Evolutionary conservation across 2,113 vertebrate genomes (phyloP).

Genomic region (Terrapene triunguis): DNA sequence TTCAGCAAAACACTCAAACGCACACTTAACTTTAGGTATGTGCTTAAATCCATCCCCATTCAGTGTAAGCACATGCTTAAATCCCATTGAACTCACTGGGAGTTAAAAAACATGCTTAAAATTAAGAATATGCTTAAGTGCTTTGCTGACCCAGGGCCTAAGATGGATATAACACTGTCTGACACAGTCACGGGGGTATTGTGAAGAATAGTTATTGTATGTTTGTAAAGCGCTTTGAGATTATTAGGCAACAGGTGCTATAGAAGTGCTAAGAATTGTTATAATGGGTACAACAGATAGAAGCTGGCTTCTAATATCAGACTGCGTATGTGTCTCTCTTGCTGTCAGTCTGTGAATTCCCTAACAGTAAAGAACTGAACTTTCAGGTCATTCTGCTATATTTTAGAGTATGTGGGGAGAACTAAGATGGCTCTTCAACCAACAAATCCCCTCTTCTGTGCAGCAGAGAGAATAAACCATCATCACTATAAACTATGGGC

Average conservation of each 20-base stretch:
- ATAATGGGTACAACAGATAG: background rate
- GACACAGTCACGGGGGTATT: background rate
- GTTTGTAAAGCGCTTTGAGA: background rate
- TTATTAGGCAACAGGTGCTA: background rate
- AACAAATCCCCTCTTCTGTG: background rate
- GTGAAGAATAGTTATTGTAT: rapidly evolving
- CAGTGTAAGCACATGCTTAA: background rate
- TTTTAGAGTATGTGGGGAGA: background rate
- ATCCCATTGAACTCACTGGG: background rate
- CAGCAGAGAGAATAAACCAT: background rate
- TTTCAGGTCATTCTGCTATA: background rate
- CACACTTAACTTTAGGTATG: background rate
- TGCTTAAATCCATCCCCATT: background rate
- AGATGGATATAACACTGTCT: background rate
- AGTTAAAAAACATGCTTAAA: background rate
- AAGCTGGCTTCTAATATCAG: background rate
- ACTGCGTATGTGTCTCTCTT: background rate
- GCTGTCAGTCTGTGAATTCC: background rate
- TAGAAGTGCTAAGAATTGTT: background rate
- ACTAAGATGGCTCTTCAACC: background rate
- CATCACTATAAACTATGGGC: background rate
- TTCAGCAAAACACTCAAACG: background rate
- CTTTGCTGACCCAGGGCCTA: background rate
- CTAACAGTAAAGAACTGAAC: background rate
- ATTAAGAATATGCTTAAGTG: background rate